phyloP scores from a whole-genome alignment of 2,113 vertebrate species.

The Myrmecophaga tridactyla region DNA sequence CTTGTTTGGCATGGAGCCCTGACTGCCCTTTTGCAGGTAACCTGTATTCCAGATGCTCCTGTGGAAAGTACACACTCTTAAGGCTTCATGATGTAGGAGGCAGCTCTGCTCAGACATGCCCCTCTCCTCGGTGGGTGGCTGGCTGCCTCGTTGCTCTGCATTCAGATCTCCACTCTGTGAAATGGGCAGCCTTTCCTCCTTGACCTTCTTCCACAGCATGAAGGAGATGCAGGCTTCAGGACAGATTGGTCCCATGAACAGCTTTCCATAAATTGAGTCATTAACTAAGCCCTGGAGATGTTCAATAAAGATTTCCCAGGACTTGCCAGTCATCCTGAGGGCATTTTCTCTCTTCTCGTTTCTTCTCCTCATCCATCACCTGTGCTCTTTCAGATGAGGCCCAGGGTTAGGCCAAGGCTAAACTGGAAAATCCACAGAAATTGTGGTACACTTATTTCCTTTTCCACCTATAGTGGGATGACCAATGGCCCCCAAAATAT shows the following conservation, averaged over 20 bases:
- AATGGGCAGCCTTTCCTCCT: too few species aligned
- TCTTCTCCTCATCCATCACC: not conserved
- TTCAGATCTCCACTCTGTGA: not conserved
- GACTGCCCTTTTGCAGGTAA: not conserved
- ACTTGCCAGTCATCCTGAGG: too few species aligned
- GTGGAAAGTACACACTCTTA: not conserved
- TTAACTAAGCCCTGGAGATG: not conserved
- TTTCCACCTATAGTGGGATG: not conserved
- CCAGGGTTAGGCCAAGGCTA: not conserved
- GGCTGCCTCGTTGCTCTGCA: not conserved
- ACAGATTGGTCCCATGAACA: not conserved
- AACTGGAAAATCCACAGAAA: not conserved
- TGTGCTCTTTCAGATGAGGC: not conserved
- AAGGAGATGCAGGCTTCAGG: not conserved
- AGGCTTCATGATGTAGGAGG: not conserved
- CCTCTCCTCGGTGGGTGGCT: not conserved
- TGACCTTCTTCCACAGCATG: too few species aligned
- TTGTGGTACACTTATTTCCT: too few species aligned
- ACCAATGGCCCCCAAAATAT: too few species aligned
- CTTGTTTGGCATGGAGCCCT: fast-evolving
- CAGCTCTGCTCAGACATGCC: fast-evolving
- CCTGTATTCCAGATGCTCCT: not conserved
- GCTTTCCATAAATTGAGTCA: not conserved
- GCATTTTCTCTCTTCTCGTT: too few species aligned
- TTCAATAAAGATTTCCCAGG: not conserved